phyloP scores from a whole-genome alignment of 2,888 invertebrate genomes.

The Epinotia demarniana region DNA sequence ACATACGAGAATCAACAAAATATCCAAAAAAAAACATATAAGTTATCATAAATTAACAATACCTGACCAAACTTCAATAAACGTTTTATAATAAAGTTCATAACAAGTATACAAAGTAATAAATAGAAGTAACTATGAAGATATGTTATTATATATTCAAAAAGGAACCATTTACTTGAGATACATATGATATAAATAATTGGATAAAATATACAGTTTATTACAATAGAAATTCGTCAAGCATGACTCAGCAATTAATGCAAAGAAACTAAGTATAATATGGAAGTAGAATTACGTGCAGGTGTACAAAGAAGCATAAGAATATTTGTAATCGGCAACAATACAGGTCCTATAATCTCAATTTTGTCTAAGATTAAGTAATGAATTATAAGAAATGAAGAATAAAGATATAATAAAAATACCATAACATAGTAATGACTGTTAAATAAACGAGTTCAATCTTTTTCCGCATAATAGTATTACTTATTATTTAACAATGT shows the following conservation, averaged over 20 bases:
- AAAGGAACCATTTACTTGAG: no score
- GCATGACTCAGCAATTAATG: no score
- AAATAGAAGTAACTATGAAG: no score
- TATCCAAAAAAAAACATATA: background rate
- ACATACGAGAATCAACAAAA: conserved; percentile 28
- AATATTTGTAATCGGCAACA: background rate
- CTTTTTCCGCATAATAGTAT: background rate
- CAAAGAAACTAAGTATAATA: no score
- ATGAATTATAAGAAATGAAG: no score
- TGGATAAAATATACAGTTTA: no score
- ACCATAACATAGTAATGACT: conserved; percentile 12
- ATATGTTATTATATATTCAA: no score
- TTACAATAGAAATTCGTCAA: no score
- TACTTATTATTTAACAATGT: background rate
- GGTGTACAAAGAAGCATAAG: no score
- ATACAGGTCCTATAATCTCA: background rate
- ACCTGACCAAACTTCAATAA: background rate
- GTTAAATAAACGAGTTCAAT: background rate
- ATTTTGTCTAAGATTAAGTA: background rate
- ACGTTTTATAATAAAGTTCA: background rate
- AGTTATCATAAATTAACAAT: background rate
- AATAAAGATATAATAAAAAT: background rate
- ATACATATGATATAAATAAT: no score
- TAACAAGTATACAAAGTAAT: no score
- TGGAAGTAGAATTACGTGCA: background rate